Evolutionary conservation across 2,113 vertebrate species (phyloP).

Genomic region (Pachyramphus minor): DNA sequence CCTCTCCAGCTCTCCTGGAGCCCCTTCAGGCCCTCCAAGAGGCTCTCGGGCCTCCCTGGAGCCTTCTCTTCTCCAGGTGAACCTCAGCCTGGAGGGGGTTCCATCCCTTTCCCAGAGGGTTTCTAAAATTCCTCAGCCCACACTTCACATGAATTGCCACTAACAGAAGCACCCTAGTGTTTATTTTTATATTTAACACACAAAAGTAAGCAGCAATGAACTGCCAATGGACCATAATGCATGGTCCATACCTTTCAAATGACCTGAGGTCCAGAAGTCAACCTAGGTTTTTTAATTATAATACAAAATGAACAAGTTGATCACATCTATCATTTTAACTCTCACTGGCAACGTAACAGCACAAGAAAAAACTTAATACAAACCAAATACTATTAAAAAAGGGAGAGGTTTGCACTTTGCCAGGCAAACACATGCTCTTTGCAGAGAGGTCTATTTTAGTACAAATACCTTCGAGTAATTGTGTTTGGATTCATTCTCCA

Average conservation of each 20-base stretch:
- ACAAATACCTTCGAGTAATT: slow-evolving; percentile 78
- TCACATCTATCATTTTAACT: neutral
- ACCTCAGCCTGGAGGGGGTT: neutral
- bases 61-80: neutral
- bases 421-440: neutral
- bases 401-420: neutral
- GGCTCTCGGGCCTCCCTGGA: neutral
- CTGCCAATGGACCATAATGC: neutral
- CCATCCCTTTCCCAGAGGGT: neutral
- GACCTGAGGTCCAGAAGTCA: neutral
- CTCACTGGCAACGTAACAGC: neutral
- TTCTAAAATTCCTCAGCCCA: neutral
- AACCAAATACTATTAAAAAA: neutral
- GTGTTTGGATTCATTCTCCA: slow-evolving; percentile 68
- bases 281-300: neutral
- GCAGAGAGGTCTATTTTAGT: neutral
- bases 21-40: neutral
- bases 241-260: neutral
- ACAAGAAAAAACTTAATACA: neutral
- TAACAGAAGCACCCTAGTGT: neutral
- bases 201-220: neutral
- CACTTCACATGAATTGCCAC: neutral
- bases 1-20: neutral
- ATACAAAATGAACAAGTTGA: neutral
- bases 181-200: neutral